Percentiles rank a stretch among this genome's conserved stretches.
phyloP scores from a whole-genome alignment of 2,888 invertebrate species.

The Drosophila gaucha region DNA sequence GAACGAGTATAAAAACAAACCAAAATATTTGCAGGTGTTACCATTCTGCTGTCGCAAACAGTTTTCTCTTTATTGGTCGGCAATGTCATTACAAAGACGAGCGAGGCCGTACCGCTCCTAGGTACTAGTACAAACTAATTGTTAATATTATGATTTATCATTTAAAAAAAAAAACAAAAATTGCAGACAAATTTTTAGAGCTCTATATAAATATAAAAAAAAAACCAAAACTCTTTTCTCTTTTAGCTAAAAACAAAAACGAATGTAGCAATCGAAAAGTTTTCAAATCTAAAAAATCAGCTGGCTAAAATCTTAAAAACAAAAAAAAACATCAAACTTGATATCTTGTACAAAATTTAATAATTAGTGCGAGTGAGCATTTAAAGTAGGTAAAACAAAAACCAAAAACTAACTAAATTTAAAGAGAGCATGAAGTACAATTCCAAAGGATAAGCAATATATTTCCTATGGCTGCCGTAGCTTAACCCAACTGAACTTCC shows the following conservation, averaged over 20 bases:
- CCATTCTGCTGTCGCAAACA: slow-evolving; percentile 99
- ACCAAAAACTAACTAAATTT: slow-evolving; percentile 28
- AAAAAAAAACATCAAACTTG: slow-evolving; percentile 22
- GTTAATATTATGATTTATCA: slow-evolving; percentile 52
- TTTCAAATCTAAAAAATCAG: slow-evolving; percentile 43
- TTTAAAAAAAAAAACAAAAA: slow-evolving; percentile 36
- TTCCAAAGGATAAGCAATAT: slow-evolving; percentile 43
- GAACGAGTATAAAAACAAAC: slow-evolving; percentile 75
- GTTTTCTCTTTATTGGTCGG: slow-evolving; percentile 99
- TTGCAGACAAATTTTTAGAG: slow-evolving; percentile 53
- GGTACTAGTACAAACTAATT: slow-evolving; percentile 86
- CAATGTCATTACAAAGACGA: slow-evolving; percentile 99
- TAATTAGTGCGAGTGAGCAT: slow-evolving; percentile 44
- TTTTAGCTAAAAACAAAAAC: slow-evolving; percentile 66
- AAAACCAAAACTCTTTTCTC: slow-evolving; percentile 56
- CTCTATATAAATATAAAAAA: slow-evolving; percentile 27
- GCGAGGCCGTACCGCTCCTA: slow-evolving; percentile 99
- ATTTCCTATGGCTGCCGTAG: slow-evolving; percentile 46
- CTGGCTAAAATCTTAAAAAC: slow-evolving; percentile 39
- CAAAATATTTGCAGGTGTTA: slow-evolving; percentile 94
- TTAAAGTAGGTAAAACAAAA: slow-evolving; percentile 69
- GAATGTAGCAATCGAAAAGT: slow-evolving; percentile 62
- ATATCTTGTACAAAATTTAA: slow-evolving; percentile 67
- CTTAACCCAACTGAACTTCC: slow-evolving; percentile 16
- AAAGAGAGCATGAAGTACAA: slow-evolving; percentile 62